These are phyloP conservation scores for Drosophila aff. DNA, from an alignment of 1,140 invertebrate species.

Conservation along the genomic window DNA sequence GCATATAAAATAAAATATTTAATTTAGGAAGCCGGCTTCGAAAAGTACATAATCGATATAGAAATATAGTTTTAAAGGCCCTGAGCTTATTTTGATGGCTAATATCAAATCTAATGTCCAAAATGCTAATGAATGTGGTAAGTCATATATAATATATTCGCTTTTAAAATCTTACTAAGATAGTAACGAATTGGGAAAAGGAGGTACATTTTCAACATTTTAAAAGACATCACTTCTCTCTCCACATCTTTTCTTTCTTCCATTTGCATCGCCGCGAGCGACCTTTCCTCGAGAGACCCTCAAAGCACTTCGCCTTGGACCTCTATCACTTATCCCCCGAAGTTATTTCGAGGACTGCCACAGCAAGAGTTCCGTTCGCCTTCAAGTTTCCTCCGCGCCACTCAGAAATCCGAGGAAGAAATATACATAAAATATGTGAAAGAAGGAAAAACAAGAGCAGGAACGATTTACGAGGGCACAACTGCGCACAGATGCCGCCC, in stretches of 20 bases:
- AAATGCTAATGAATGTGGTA: too few relatives aligned
- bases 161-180: too few relatives aligned
- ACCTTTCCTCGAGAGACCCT: conserved; percentile 5
- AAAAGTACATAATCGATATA: too few relatives aligned
- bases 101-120: too few relatives aligned
- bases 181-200: too few relatives aligned
- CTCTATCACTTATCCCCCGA: conserved; percentile 14
- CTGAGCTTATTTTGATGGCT: too few relatives aligned
- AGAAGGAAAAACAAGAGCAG: conserved; percentile 13
- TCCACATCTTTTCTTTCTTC: background rate
- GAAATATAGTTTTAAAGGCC: too few relatives aligned
- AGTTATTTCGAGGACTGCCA: conserved; percentile 43
- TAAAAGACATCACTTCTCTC: too few relatives aligned
- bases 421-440: conserved; percentile 8
- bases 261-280: background rate
- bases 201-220: too few relatives aligned
- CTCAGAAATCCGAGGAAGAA: conserved; percentile 36
- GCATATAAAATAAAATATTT: background rate
- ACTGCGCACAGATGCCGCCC: conserved; percentile 69
- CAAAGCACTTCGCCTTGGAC: conserved; percentile 5
- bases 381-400: conserved; percentile 26
- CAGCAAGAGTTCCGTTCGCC: conserved; percentile 31
- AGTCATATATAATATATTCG: too few relatives aligned
- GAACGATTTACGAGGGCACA: conserved; percentile 71
- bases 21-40: too few relatives aligned